Evolutionary conservation across 2,888 invertebrate species (phyloP), one percentile per base, ranked within the genome.

Genomic region (Sturmia bella): DNA sequence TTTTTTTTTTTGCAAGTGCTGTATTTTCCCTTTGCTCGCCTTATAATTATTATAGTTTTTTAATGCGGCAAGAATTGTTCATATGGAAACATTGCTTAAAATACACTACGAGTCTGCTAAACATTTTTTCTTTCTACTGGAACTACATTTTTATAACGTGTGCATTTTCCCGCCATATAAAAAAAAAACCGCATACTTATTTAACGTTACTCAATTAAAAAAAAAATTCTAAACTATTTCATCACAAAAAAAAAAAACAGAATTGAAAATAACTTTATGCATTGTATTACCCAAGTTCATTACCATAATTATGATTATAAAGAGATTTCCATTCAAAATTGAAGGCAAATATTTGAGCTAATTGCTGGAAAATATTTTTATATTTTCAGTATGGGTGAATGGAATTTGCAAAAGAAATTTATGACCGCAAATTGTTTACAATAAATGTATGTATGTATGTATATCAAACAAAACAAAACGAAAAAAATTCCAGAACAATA

Each of bases 251-350:
- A 11, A 50, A 48, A 37, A 41, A 48, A n/a, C n/a, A n/a, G 9
- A 7, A 4, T 5, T 19, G 11, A n/a, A 27, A 66, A 57, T n/a
- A 50, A 50, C 7, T 57, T 13, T 50, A 9, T n/a, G 54, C 27
- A 32, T 41, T 69, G 21, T 43, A 32, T 61, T 61, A 61, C 37
- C 61, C 80, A 80, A 80, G 80, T 80, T 80, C 80, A 80, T 80
- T 80, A 76, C 76, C 64, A 64, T 75, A 68, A 76, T 54, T 45
- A 61, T 59, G 52, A 15, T n/a, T 54, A 41, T n/a, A 32, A 43
- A 6, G 9, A 43, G 13, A 43, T 59, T 57, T 68, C 21, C 19
- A 56, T 13, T 41, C 32, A 39, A 72, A 41, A n/a, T 43, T 56
- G 52, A 61, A 43, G 43, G 41, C 21, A 70, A 50, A 48, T 45